phyloP scores from a whole-genome alignment of 1,140 invertebrate species.

The Teleopsis dalmanni region DNA sequence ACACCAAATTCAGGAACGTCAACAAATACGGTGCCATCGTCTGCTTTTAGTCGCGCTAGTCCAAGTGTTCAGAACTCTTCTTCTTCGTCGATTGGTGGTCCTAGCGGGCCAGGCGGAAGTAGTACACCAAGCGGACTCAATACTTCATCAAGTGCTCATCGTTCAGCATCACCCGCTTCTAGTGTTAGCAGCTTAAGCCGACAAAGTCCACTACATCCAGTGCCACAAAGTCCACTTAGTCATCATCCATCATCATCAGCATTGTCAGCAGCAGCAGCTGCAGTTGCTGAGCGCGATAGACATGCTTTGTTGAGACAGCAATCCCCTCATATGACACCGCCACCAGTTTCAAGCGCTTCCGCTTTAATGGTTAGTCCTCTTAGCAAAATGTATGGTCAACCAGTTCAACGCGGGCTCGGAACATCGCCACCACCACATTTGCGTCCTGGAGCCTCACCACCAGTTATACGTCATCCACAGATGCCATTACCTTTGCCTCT shows the following conservation, averaged over 20 bases:
- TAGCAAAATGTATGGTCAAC: slow-evolving; percentile 42
- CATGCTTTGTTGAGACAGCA: slow-evolving; percentile 42
- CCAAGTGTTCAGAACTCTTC: slow-evolving; percentile 38
- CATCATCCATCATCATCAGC: slow-evolving; percentile 41
- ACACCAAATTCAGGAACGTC: slow-evolving; percentile 21
- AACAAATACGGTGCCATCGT: slow-evolving; percentile 40
- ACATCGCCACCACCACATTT: slow-evolving; percentile 44
- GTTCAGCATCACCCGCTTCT: slow-evolving; percentile 35
- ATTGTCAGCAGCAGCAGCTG: slow-evolving; percentile 34
- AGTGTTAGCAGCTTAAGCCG: slow-evolving; percentile 39
- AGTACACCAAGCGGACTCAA: slow-evolving; percentile 21
- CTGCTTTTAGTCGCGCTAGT: slow-evolving; percentile 43
- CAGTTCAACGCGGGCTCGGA: slow-evolving; percentile 33
- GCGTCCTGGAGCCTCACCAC: slow-evolving; percentile 41
- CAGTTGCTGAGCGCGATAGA: slow-evolving; percentile 40
- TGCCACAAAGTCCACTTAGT: slow-evolving; percentile 36
- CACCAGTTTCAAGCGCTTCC: slow-evolving; percentile 44
- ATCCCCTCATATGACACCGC: slow-evolving; percentile 43
- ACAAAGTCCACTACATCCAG: slow-evolving; percentile 39
- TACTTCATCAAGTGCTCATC: slow-evolving; percentile 29
- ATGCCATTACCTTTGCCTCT: slow-evolving; percentile 41
- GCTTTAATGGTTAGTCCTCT: slow-evolving; percentile 43
- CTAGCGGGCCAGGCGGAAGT: background rate
- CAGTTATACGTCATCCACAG: slow-evolving; percentile 42
- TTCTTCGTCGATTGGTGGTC: slow-evolving; percentile 11